A percentile compares a stretch with the other conserved stretches of the same genome.
These are phyloP conservation scores for Protobothrops flavoviridis DNA, from an alignment of 2,113 vertebrate species.

Conservation along the genomic window DNA sequence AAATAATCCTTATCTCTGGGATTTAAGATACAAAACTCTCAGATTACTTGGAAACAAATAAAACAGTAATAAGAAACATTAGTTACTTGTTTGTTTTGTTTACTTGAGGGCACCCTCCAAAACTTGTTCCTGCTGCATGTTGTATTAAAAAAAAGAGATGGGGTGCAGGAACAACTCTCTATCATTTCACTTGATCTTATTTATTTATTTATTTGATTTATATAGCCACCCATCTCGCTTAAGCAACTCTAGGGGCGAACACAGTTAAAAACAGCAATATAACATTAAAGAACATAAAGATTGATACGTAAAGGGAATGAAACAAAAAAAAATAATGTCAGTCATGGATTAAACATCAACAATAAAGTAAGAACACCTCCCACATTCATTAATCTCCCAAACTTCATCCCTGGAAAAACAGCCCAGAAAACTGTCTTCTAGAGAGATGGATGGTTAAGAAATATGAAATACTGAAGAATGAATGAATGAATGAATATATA, in stretches of 20 bases:
- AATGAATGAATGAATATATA: background rate
- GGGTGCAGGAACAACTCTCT: background rate
- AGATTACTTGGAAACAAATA: background rate
- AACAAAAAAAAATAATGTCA: background rate
- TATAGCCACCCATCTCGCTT: background rate
- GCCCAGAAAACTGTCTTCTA: too few relatives aligned
- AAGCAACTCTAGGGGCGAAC: background rate
- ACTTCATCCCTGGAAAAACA: background rate
- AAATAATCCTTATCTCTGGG: slow-evolving; percentile 26
- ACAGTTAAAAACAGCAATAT: background rate
- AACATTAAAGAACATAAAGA: background rate
- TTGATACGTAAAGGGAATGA: background rate
- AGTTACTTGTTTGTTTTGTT: background rate
- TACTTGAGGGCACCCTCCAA: background rate
- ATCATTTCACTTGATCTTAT: background rate
- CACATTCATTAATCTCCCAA: background rate
- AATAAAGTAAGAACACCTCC: background rate
- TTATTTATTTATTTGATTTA: background rate
- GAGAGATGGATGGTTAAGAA: too few relatives aligned
- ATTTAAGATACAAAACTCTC: slow-evolving; percentile 18
- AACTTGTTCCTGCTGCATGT: background rate
- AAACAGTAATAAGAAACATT: background rate
- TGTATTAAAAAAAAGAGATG: background rate
- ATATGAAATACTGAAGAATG: background rate
- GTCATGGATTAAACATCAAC: background rate